Evolutionary conservation across 2,113 vertebrate genomes (phyloP).

Genomic region (Hemichromis elongatus): DNA sequence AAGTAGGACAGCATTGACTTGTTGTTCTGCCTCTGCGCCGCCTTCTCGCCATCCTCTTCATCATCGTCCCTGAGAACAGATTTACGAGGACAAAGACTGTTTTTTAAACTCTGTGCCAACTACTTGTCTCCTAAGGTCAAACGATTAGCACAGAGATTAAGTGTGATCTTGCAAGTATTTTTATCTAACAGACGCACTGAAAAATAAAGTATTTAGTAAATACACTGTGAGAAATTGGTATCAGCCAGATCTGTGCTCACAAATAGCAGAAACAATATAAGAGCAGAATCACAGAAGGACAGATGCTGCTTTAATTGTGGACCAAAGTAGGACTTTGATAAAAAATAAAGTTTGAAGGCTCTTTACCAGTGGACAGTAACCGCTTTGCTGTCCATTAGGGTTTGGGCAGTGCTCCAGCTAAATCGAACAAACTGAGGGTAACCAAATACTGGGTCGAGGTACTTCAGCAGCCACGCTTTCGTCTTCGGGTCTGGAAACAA

Average conservation of each 20-base stretch:
- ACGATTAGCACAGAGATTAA: slow-evolving; percentile 4
- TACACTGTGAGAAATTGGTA: background rate
- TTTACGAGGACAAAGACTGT: background rate
- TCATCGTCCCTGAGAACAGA: slow-evolving; percentile 77
- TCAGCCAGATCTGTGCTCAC: background rate
- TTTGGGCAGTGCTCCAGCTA: slow-evolving; percentile 88
- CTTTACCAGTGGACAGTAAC: slow-evolving; percentile 75
- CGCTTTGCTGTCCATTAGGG: slow-evolving; percentile 80
- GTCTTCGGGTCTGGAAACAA: slow-evolving; percentile 83
- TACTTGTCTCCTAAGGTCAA: background rate
- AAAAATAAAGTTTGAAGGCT: background rate
- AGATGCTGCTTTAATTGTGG: background rate
- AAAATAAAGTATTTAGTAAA: background rate
- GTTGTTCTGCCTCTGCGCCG: slow-evolving; percentile 65
- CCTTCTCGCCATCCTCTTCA: slow-evolving; percentile 65
- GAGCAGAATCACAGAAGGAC: background rate
- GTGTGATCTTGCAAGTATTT: background rate
- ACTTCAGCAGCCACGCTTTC: slow-evolving; percentile 81
- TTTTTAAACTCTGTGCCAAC: background rate
- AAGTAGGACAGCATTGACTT: slow-evolving; percentile 78
- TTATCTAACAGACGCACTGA: background rate
- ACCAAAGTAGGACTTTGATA: background rate
- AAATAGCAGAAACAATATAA: background rate
- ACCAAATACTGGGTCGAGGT: slow-evolving; percentile 85
- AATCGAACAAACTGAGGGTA: slow-evolving; percentile 90